Base-by-base conservation (phyloP, 2,113 vertebrate genomes). In the Myotis brandtii region DNA sequence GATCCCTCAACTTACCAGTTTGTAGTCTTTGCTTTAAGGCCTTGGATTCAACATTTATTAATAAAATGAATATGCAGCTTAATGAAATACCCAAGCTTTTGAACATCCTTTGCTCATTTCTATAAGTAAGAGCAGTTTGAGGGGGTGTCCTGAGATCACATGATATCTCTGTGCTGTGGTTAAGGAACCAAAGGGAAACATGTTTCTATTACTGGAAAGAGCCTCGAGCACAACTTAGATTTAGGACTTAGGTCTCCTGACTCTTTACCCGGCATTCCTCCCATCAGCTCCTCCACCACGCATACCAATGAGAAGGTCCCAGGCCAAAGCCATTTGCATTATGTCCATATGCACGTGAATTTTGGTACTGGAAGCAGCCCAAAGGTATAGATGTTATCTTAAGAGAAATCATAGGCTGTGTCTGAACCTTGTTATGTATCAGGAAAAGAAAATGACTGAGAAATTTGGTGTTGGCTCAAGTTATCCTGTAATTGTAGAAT, bases 141-240 rank as follows among this genome's bases (percentile, higher is more conserved):
- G 70, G 17, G 21, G 9, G 8, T 82, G 10, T 91, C 56, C 70
- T 67, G 59, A 59, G 48, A 80, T 69, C 43, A 85, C 21, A 37
- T 23, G 46, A 43, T 62, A 76, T 69, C 30, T 54, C 50, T 34
- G 70, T 54, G 23, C 54, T 40, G 66, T 46, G 27, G 50, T 79
- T 77, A 91, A 89, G 30, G 34, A 91, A 70, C 32, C 59, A 72
- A 77, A 84, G 37, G 14, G 48, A 92, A 86, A n/a, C 40, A 81
- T 11, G 1, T 76, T 89, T 76, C 14, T 34, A 64, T 76, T 46
- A 43, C 62, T 73, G 59, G 11, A 94, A 73, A 67, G 72, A 75
- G 6, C 69, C 66, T 16, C 4, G 54, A 52, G 50, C 30, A 56
- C 43, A 37, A 21, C 50, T 88, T 64, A 1, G 13, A 54, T 32